Percentiles rank a stretch among this genome's conserved stretches.
Evolutionary conservation across 2,797 vertebrate species (phyloP).

Genomic region (Etheostoma perlongum): DNA sequence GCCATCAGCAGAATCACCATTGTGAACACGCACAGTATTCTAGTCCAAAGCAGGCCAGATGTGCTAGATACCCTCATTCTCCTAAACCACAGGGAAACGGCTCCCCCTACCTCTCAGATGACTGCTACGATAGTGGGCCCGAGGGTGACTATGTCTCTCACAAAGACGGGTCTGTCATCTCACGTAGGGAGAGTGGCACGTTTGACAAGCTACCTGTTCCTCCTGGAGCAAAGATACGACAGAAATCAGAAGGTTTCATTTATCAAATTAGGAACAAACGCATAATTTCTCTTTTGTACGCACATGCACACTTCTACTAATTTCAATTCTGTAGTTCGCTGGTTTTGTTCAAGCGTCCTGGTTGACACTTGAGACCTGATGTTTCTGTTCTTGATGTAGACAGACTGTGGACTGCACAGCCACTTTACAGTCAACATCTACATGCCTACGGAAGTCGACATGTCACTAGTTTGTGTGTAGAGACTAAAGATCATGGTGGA

Average conservation of each 20-base stretch:
- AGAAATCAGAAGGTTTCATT: conserved; percentile 47
- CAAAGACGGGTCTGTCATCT: conserved; percentile 97
- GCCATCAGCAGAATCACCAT: conserved; percentile 66
- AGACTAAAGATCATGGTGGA: conserved; percentile 27
- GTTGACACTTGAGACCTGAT: conserved; percentile 57
- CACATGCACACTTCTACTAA: conserved; percentile 52
- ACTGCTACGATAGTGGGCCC: conserved; percentile 91
- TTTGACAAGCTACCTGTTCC: conserved; percentile 75
- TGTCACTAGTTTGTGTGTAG: conserved; percentile 42
- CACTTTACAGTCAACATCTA: conserved; percentile 30
- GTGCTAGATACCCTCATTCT: conserved; percentile 71
- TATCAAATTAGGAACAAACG: conserved; percentile 33
- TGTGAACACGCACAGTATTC: conserved; percentile 76
- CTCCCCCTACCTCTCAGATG: conserved; percentile 91
- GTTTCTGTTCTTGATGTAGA: conserved; percentile 47
- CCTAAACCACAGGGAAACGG: conserved; percentile 78
- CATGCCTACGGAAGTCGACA: conserved; percentile 25
- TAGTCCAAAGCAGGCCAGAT: conserved; percentile 74
- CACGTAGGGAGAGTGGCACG: conserved; percentile 99
- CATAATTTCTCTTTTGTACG: conserved; percentile 37
- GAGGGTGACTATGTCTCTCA: conserved; percentile 97
- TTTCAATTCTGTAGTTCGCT: conserved; percentile 44
- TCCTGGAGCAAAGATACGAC: conserved; percentile 37
- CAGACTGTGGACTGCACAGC: conserved; percentile 54
- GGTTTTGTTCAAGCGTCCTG: conserved; percentile 51